A percentile compares a stretch with the other conserved stretches of the same genome.
Evolutionary conservation across 1,140 invertebrate species (phyloP).

Genomic region (Cepaea nemoralis): DNA sequence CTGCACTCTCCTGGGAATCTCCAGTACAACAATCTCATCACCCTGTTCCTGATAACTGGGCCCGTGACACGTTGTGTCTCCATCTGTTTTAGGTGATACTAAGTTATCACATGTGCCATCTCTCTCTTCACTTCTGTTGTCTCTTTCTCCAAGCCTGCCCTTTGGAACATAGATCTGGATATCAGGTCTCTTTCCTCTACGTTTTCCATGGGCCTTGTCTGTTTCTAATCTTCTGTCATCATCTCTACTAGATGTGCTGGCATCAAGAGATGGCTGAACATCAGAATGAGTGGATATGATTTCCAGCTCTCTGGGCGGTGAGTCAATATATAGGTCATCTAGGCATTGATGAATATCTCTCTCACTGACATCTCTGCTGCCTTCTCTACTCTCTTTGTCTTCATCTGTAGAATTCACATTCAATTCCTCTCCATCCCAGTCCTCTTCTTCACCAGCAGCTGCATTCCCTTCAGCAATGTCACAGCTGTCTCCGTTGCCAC

Average conservation of each 20-base stretch:
- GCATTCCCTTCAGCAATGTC: not conserved
- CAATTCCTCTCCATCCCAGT: constrained; percentile 47
- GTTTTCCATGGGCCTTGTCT: constrained; percentile 40
- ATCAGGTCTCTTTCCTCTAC: constrained; percentile 60
- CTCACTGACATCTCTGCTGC: constrained; percentile 49
- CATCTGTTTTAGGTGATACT: not conserved
- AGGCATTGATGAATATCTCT: constrained; percentile 14
- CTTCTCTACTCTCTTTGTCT: constrained; percentile 55
- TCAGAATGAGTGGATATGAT: not conserved
- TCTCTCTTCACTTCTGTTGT: constrained; percentile 47
- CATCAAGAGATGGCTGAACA: not conserved
- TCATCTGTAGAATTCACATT: constrained; percentile 44
- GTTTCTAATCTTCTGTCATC: constrained; percentile 6
- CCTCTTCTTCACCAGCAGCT: constrained; percentile 31
- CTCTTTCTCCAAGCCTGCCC: constrained; percentile 52
- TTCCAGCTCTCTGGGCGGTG: constrained; percentile 39
- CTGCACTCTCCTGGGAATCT: constrained; percentile 23
- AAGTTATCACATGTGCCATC: constrained; percentile 4
- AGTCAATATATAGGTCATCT: constrained; percentile 25
- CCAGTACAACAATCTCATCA: constrained; percentile 5
- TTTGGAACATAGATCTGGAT: constrained; percentile 67
- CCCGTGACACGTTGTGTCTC: not conserved
- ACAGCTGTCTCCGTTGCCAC: constrained; percentile 18
- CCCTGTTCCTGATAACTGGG: not conserved
- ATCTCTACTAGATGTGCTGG: not conserved